phyloP scores from a whole-genome alignment of 2,113 vertebrate genomes.

The Poeciliopsis occidentalis region DNA sequence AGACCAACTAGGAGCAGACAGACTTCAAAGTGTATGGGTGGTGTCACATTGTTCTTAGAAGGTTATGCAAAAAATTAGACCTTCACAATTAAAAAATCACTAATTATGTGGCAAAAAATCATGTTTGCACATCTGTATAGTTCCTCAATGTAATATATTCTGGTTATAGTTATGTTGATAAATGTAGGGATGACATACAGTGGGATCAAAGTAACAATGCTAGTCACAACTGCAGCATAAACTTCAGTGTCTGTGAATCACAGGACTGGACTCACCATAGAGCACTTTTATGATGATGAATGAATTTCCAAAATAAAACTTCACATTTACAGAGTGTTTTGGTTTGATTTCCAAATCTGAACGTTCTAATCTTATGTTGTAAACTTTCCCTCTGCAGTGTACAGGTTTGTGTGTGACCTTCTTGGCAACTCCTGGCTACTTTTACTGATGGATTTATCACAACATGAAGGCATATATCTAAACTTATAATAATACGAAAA shows the following conservation, averaged over 20 bases:
- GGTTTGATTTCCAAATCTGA: background rate
- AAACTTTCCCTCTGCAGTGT: background rate
- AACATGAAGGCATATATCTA: slow-evolving; percentile 7
- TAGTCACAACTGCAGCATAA: background rate
- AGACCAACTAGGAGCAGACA: background rate
- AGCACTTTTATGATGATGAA: background rate
- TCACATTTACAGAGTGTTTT: background rate
- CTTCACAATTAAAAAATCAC: too few relatives aligned
- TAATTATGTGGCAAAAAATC: too few relatives aligned
- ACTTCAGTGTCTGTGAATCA: background rate
- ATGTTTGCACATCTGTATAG: too few relatives aligned
- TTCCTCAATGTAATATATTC: too few relatives aligned
- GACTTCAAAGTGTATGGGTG: too few relatives aligned
- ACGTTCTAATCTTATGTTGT: background rate
- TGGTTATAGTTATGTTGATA: too few relatives aligned
- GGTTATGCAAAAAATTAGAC: too few relatives aligned
- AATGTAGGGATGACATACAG: too few relatives aligned
- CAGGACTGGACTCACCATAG: background rate
- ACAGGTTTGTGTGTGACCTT: slow-evolving; percentile 28
- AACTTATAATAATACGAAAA: slow-evolving; percentile 9
- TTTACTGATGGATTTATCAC: slow-evolving; percentile 1
- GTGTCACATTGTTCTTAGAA: too few relatives aligned
- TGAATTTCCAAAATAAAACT: background rate
- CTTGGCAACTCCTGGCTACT: slow-evolving; percentile 49
- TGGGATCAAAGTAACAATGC: background rate